Evolutionary conservation across 2,888 invertebrate species (phyloP).

Genomic region (Diaperis boleti): DNA sequence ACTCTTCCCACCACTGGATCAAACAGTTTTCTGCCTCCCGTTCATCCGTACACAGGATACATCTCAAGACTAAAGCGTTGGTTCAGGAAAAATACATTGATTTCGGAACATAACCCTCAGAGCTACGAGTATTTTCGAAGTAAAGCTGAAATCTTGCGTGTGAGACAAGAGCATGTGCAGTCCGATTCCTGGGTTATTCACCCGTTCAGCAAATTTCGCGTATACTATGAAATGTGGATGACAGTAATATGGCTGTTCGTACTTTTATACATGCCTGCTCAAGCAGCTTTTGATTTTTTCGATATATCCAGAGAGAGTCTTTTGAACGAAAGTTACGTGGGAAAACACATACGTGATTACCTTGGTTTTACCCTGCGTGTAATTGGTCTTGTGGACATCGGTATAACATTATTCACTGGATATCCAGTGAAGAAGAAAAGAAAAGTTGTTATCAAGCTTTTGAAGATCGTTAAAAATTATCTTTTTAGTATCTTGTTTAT

Average conservation of each 20-base stretch:
- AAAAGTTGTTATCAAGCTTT: constrained; percentile 25
- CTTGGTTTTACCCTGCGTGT: constrained; percentile 58
- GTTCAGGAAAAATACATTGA: constrained; percentile 14
- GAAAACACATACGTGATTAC: constrained; percentile 50
- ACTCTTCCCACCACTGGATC: constrained; percentile 3
- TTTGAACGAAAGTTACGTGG: not conserved
- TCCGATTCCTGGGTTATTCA: constrained; percentile 43
- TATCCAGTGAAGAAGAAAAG: constrained; percentile 5
- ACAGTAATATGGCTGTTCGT: constrained; percentile 34
- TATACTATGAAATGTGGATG: constrained; percentile 43
- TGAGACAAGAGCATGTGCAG: constrained; percentile 44
- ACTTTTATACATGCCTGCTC: constrained; percentile 14
- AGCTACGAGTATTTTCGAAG: constrained; percentile 46
- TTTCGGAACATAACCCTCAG: constrained; percentile 28
- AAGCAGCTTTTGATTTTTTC: constrained; percentile 26
- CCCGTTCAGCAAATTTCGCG: constrained; percentile 46
- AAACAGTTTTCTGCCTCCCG: constrained; percentile 20
- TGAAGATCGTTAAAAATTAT: constrained; percentile 26
- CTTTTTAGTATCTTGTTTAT: constrained; percentile 21
- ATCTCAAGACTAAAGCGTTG: not conserved
- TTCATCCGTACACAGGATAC: not conserved
- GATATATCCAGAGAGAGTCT: constrained; percentile 53
- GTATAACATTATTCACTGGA: constrained; percentile 28
- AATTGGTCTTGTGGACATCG: constrained; percentile 41
- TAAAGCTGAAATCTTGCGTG: constrained; percentile 41